These are phyloP conservation scores for Drosophila melanosoma DNA, from an alignment of 2,888 invertebrate genomes.

Conservation along the genomic window DNA sequence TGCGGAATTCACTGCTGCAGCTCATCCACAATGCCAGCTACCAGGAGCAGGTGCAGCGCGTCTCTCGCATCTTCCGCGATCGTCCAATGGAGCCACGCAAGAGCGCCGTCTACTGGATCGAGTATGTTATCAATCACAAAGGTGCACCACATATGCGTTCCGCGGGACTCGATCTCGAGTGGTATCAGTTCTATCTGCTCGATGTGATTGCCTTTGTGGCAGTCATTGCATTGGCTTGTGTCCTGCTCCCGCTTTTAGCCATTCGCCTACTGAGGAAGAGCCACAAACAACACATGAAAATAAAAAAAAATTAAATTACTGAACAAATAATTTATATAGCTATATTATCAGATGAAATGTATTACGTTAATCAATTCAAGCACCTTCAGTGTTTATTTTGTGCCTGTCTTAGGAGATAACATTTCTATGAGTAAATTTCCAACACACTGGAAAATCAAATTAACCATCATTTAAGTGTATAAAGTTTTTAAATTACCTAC, in stretches of 20 bases:
- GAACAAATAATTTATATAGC: background rate
- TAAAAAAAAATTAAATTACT: conserved; percentile 43
- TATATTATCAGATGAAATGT: background rate
- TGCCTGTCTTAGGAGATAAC: background rate
- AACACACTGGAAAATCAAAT: background rate
- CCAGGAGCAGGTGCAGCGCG: conserved; percentile 76
- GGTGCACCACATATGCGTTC: conserved; percentile 84
- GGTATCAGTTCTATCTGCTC: conserved; percentile 84
- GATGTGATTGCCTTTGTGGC: conserved; percentile 79
- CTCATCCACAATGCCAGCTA: conserved; percentile 84
- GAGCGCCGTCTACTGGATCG: conserved; percentile 85
- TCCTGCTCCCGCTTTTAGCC: conserved; percentile 1
- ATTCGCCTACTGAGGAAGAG: conserved; percentile 38
- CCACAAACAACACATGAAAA: conserved; percentile 33
- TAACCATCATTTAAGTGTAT: background rate
- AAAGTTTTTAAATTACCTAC: too few species aligned
- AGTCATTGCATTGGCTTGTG: background rate
- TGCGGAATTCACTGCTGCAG: conserved; percentile 79
- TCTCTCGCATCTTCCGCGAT: conserved; percentile 84
- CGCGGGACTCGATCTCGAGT: conserved; percentile 82
- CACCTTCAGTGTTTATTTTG: background rate
- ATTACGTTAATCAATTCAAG: background rate
- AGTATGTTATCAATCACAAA: conserved; percentile 84
- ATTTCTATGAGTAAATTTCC: background rate
- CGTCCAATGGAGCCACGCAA: conserved; percentile 82